Base-by-base conservation (phyloP, 35 echinoderm and acorn worm species). In the Amphiura filiformis region DNA sequence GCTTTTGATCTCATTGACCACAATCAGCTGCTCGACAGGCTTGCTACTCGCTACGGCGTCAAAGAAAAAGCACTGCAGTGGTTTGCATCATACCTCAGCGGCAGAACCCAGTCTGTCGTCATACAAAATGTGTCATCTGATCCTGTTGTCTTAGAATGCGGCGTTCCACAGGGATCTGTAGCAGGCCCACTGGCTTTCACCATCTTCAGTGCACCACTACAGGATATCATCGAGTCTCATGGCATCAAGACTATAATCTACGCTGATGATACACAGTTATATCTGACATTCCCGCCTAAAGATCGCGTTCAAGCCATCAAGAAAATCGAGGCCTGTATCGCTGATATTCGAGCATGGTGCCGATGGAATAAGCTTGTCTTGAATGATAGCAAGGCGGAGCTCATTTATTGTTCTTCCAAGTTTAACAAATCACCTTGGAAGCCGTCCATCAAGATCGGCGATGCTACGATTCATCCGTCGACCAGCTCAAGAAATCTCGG, bases 1-100 rank as follows among this genome's bases (percentile, higher is more conserved):
- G 93, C 89, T 0, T 94, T 94, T 90, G 93, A 94, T 37, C 78
- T 85, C 20, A 81, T 91, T 13, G 80, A 88, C 85, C 89, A 88
- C 44, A 1, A 79, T 1, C 78, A 88, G 30, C 81, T 88, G 1
- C 35, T 88, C 0, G 78, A 87, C 0, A 47, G 88, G 36, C 88
- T 91, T n/a, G 30, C 80, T 22, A 36, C 82, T 39, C 81, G 70
- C 17, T 91, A 86, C 87, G 84, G 88, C 34, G 42, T 94, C 39
- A 39, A n/a, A 31, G 93, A 42, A 23, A 49, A 26, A 76, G 87
- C 76, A 15, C 39, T 89, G 0, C 39, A 90, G 28, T 94, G 88
- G 88, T 84, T 94, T 39, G 13, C 39, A 15, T 90, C 88, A 18
- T 94, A 91, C 36, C 85, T 94, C 28, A 13, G 11, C 1, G 84